Percentiles rank a stretch among this genome's conserved stretches.
Evolutionary conservation across 2,797 vertebrate genomes (phyloP).

Genomic region (Sebastes minor): DNA sequence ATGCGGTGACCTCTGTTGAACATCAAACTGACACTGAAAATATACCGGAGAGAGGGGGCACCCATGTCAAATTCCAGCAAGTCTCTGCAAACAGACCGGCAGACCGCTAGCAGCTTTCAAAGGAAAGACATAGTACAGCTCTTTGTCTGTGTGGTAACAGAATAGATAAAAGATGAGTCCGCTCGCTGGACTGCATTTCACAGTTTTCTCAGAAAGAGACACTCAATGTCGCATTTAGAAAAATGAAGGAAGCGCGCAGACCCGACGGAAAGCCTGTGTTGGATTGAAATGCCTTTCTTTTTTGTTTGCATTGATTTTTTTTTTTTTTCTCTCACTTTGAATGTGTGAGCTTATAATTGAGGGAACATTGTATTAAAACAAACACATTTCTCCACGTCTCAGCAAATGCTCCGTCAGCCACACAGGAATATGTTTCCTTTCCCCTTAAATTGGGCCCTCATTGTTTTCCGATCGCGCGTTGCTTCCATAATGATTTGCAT

Average conservation of each 20-base stretch:
- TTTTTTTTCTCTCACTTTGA: conserved; percentile 1
- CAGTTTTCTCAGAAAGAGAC: conserved; percentile 43
- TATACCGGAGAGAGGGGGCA: conserved; percentile 53
- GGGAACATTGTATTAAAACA: conserved; percentile 44
- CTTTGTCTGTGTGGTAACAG: conserved; percentile 46
- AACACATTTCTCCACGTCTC: conserved; percentile 55
- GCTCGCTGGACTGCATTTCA: conserved; percentile 46
- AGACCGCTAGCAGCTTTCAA: conserved; percentile 41
- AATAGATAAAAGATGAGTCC: conserved; percentile 59
- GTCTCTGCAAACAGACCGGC: conserved; percentile 31
- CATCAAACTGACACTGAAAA: conserved; percentile 71
- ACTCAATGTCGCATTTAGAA: conserved; percentile 29
- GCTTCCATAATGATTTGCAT: conserved; percentile 70
- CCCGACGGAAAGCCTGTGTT: background rate
- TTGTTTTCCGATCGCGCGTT: conserved; percentile 66
- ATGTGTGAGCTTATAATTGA: conserved; percentile 61
- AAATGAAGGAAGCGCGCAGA: conserved; percentile 25
- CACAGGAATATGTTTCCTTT: conserved; percentile 55
- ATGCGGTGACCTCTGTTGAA: conserved; percentile 71
- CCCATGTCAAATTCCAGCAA: conserved; percentile 62
- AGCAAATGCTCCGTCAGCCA: conserved; percentile 71
- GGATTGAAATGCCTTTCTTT: conserved; percentile 26
- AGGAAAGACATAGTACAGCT: conserved; percentile 35
- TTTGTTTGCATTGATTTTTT: conserved; percentile 18
- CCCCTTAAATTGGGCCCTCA: conserved; percentile 63